Evolutionary conservation across 2,113 vertebrate genomes (phyloP).

Genomic region (Hydropotes inermis): DNA sequence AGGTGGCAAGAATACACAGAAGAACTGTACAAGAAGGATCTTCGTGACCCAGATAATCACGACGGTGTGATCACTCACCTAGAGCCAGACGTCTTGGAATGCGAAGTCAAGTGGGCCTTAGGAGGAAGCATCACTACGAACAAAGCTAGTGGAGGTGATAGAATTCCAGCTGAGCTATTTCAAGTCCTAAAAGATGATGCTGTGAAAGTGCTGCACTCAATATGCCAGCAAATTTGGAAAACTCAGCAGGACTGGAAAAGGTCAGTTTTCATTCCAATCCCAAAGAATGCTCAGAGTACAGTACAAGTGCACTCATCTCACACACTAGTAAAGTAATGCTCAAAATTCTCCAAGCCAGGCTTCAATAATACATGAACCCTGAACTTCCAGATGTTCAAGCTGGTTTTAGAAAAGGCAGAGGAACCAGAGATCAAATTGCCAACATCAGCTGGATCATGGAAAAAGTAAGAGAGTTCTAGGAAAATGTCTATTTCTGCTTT

Average conservation of each 20-base stretch:
- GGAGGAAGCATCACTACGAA: not conserved
- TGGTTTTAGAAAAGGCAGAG: not conserved
- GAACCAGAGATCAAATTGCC: not conserved
- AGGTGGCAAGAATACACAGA: not conserved
- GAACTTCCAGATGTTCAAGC: not conserved
- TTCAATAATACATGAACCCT: fast-evolving
- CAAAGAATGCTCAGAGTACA: not conserved
- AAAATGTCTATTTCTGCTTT: not conserved
- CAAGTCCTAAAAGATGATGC: not conserved
- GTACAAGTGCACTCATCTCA: not conserved
- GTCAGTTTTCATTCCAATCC: not conserved
- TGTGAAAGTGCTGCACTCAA: not conserved
- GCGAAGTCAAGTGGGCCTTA: not conserved
- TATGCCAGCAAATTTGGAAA: not conserved
- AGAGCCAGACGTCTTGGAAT: not conserved
- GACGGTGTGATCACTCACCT: not conserved
- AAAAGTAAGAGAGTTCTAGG: not conserved
- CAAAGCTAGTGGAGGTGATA: not conserved
- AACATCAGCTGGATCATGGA: not conserved
- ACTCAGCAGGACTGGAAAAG: not conserved
- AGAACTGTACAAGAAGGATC: not conserved
- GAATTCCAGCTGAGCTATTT: not conserved
- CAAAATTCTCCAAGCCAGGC: not conserved
- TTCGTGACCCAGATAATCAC: not conserved
- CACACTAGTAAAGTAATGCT: not conserved